These are phyloP conservation scores for Ornithoptera alexandrae DNA, from an alignment of 2,888 invertebrate species.

Conservation along the genomic window DNA sequence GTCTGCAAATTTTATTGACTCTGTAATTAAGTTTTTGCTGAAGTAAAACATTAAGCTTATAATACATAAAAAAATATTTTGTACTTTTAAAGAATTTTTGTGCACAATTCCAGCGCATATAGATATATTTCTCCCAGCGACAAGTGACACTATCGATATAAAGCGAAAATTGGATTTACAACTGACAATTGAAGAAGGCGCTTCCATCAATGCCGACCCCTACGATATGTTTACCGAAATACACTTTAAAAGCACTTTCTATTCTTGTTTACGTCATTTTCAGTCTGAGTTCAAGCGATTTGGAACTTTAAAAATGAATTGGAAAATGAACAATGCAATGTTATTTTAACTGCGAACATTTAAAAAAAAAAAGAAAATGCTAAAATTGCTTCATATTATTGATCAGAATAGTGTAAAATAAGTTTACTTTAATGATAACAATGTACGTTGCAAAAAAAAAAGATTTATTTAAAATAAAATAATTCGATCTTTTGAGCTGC, in stretches of 20 bases:
- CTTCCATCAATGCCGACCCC: constrained; percentile 74
- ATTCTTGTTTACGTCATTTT: constrained; percentile 42
- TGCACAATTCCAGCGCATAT: constrained; percentile 10
- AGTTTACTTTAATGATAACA: neutral
- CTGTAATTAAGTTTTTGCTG: neutral
- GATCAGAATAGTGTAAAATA: neutral
- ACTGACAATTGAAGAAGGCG: constrained; percentile 75
- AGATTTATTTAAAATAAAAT: neutral
- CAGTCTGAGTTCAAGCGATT: constrained; percentile 23
- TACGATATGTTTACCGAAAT: constrained; percentile 68
- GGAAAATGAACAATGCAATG: too few species aligned
- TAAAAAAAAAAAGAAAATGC: too few species aligned
- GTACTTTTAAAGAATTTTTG: constrained; percentile 6
- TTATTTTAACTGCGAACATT: too few species aligned
- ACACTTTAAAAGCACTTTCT: constrained; percentile 62
- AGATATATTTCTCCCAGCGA: constrained; percentile 55
- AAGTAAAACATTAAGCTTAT: neutral
- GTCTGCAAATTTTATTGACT: too few species aligned
- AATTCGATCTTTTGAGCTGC: constrained; percentile 27
- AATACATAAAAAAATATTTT: neutral
- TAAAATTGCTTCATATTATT: neutral
- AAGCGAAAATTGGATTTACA: constrained; percentile 78
- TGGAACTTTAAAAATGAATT: constrained; percentile 27
- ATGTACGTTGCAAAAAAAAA: neutral
- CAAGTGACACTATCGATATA: constrained; percentile 70